Evolutionary conservation across 2,113 vertebrate genomes (phyloP).

Genomic region (Microtus pennsylvanicus): DNA sequence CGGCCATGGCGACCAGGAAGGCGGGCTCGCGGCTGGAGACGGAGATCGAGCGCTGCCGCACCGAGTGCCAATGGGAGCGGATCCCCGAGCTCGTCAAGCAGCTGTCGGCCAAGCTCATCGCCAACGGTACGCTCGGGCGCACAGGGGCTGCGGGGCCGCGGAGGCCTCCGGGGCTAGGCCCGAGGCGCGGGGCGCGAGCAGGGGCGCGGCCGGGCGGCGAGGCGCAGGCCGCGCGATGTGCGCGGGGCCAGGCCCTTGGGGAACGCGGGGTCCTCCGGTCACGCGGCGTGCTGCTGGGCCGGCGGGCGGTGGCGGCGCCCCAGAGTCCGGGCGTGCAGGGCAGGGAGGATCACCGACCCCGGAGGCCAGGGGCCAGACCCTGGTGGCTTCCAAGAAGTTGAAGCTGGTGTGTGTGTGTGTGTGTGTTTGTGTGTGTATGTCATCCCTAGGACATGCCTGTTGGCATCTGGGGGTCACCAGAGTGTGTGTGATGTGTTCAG

Average conservation of each 20-base stretch:
- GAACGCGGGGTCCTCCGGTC: neutral
- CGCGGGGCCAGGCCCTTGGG: neutral
- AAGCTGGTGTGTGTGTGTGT: neutral
- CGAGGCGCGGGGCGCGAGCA: neutral
- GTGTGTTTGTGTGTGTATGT: neutral
- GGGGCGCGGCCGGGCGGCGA: neutral
- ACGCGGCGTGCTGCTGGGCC: neutral
- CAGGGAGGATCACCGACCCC: neutral
- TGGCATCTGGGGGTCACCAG: neutral
- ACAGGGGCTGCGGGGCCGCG: slow-evolving; percentile 47
- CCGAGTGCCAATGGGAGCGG: slow-evolving; percentile 95
- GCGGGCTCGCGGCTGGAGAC: slow-evolving; percentile 95
- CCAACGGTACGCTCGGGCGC: slow-evolving; percentile 89
- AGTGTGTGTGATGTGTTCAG: neutral
- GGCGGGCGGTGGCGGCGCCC: neutral
- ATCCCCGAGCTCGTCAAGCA: slow-evolving; percentile 94
- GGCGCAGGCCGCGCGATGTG: slow-evolving; percentile 1
- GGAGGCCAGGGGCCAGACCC: neutral
- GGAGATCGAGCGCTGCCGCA: slow-evolving; percentile 96
- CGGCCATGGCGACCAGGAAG: slow-evolving; percentile 94
- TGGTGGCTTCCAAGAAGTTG: slow-evolving; percentile 64
- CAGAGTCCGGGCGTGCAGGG: neutral
- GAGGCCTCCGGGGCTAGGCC: slow-evolving; percentile 52
- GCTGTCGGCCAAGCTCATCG: slow-evolving; percentile 94
- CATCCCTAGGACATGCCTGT: neutral